Evolutionary conservation across 2,888 invertebrate genomes (phyloP).

Genomic region (Hirtodrosophila duncani): DNA sequence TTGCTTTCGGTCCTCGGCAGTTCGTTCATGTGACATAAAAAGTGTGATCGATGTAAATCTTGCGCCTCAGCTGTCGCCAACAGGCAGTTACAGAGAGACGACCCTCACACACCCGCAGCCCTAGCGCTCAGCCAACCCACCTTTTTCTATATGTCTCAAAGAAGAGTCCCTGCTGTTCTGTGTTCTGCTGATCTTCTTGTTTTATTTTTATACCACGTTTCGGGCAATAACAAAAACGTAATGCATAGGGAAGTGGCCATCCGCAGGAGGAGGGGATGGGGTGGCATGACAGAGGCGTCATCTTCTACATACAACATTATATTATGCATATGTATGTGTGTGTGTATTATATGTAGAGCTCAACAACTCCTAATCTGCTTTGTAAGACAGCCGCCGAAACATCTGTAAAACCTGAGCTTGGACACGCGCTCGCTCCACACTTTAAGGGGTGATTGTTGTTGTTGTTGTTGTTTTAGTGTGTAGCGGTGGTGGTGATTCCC

Average conservation of each 20-base stretch:
- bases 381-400: slow-evolving; percentile 42
- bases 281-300: slow-evolving; percentile 28
- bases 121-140: neutral
- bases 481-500: too few species aligned
- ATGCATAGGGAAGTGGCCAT: neutral
- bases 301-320: too few species aligned
- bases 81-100: neutral
- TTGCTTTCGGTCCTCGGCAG: slow-evolving; percentile 13
- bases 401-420: slow-evolving; percentile 54
- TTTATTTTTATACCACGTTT: slow-evolving; percentile 59
- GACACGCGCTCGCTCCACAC: slow-evolving; percentile 28
- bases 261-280: neutral
- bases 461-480: slow-evolving; percentile 34
- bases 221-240: slow-evolving; percentile 15
- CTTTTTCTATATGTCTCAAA: slow-evolving; percentile 8
- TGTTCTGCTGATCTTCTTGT: slow-evolving; percentile 59
- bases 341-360: too few species aligned
- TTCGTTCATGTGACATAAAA: slow-evolving; percentile 73
- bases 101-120: neutral
- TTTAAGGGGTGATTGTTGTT: slow-evolving; percentile 19
- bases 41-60: slow-evolving; percentile 72
- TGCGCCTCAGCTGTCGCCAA: slow-evolving; percentile 60
- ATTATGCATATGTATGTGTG: too few species aligned
- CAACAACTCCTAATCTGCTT: slow-evolving; percentile 64
- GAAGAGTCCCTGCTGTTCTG: slow-evolving; percentile 1